Conservation (phyloP, 2,113 vertebrate species). For the Gobio gobio region DNA sequence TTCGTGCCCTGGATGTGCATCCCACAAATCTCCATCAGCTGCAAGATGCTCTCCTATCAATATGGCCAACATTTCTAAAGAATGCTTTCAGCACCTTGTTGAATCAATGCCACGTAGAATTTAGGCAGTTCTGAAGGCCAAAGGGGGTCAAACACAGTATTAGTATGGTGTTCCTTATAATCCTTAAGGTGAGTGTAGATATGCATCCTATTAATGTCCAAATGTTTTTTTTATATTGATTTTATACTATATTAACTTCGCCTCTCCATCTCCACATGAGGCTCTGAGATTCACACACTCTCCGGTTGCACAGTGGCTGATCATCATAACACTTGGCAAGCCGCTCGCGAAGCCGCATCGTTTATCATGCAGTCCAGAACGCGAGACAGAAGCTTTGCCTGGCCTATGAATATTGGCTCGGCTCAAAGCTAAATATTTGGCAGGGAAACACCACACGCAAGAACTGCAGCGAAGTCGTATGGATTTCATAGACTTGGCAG, state of each 20-base stretch:
- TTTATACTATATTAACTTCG: not conserved
- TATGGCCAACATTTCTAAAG: no score
- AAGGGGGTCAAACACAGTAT: no score
- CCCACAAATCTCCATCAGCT: no score
- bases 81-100: no score
- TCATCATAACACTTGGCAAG: conserved; percentile 15
- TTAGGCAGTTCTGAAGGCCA: no score
- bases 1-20: no score
- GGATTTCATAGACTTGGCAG: conserved; percentile 31
- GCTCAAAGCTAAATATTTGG: conserved; percentile 44
- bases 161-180: no score
- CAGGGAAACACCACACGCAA: conserved; percentile 1
- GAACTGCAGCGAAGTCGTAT: conserved; percentile 4
- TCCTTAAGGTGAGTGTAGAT: no score
- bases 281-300: conserved; percentile 9
- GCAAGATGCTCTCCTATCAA: no score
- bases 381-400: conserved; percentile 30
- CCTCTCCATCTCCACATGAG: not conserved
- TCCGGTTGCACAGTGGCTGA: not conserved
- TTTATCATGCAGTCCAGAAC: conserved; percentile 44
- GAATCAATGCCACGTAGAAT: no score
- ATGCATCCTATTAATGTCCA: not conserved
- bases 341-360: not conserved
- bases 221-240: not conserved
- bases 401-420: conserved; percentile 32